phyloP scores from a whole-genome alignment of 2,888 invertebrate genomes.

The Onchidella celtica region DNA sequence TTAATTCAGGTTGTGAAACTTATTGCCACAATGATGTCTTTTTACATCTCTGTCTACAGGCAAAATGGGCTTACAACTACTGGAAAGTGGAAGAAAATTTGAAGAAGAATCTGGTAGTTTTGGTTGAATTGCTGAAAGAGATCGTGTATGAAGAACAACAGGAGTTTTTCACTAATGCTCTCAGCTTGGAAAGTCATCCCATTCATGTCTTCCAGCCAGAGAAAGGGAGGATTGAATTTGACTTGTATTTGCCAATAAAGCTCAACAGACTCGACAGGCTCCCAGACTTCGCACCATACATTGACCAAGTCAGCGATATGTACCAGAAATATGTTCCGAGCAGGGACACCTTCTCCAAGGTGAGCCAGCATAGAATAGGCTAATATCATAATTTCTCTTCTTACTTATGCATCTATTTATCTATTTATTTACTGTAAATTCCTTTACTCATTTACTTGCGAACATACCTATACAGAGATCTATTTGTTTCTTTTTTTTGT shows the following conservation, averaged over 20 bases:
- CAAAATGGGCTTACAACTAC: slow-evolving; percentile 64
- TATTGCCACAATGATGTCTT: no score
- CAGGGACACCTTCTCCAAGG: slow-evolving; percentile 26
- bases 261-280: slow-evolving; percentile 63
- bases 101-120: slow-evolving; percentile 50
- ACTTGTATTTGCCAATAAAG: slow-evolving; percentile 67
- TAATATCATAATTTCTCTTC: not conserved
- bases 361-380: not conserved
- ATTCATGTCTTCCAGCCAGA: slow-evolving; percentile 68
- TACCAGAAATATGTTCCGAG: slow-evolving; percentile 53
- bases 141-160: slow-evolving; percentile 57
- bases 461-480: no score
- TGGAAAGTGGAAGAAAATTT: slow-evolving; percentile 64
- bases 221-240: slow-evolving; percentile 71
- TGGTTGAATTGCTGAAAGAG: slow-evolving; percentile 50
- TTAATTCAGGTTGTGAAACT: no score
- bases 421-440: no score
- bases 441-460: no score
- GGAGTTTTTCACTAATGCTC: not conserved
- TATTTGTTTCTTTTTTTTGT: no score
- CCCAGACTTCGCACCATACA: slow-evolving; percentile 56
- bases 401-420: no score
- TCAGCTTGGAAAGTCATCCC: not conserved
- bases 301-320: slow-evolving; percentile 43
- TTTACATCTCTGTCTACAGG: no score